A percentile compares a stretch with the other conserved stretches of the same genome.
Conservation (phyloP, 2,888 invertebrate species). For the Marronus borbonicus region DNA sequence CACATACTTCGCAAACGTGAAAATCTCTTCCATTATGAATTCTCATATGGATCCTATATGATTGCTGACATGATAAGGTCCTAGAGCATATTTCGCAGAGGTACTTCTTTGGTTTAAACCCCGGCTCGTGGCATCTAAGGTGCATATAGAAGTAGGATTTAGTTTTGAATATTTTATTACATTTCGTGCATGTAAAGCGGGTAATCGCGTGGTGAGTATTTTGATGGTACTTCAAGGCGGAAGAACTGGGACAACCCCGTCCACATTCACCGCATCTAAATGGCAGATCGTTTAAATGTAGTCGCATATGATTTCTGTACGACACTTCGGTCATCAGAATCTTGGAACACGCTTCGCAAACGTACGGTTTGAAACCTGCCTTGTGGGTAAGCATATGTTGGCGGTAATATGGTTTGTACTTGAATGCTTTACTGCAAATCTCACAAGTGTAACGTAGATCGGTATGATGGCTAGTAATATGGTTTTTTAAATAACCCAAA, state of each 20-base stretch:
- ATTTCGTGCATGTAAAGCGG: conserved; percentile 60
- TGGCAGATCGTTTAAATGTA: background rate
- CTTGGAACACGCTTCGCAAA: conserved; percentile 30
- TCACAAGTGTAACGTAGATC: conserved; percentile 30
- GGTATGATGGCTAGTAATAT: too few relatives aligned
- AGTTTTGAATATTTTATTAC: conserved; percentile 54
- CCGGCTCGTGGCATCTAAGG: conserved; percentile 40
- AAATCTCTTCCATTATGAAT: background rate
- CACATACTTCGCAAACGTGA: conserved; percentile 71
- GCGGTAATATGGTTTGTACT: too few relatives aligned
- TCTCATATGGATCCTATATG: conserved; percentile 10
- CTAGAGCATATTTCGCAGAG: conserved; percentile 54
- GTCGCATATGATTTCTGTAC: background rate
- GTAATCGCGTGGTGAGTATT: conserved; percentile 52
- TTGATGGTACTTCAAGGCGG: conserved; percentile 56
- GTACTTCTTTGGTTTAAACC: conserved; percentile 48
- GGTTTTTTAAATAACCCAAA: too few relatives aligned
- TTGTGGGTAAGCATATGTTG: too few relatives aligned
- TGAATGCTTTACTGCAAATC: conserved; percentile 31
- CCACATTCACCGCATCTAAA: conserved; percentile 62
- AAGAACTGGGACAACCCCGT: conserved; percentile 61
- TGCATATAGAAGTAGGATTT: conserved; percentile 55
- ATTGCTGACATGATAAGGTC: background rate
- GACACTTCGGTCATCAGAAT: background rate
- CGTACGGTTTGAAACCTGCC: background rate